Evolutionary conservation across 2,113 vertebrate species (phyloP).

Genomic region (Chaetodon auriga): DNA sequence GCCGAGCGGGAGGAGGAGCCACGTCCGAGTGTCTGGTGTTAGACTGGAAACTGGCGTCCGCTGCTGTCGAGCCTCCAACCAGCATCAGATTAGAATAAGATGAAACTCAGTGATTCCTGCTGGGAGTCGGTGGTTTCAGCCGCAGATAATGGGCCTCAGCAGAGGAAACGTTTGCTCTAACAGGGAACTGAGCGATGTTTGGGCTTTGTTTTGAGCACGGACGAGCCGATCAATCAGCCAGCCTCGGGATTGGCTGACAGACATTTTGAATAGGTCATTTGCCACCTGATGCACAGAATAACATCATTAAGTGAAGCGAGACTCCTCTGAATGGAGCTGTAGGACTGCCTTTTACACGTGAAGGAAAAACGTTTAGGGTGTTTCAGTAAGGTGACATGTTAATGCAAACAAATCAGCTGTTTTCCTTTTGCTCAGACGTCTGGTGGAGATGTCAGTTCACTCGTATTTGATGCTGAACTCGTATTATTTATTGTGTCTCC

Average conservation of each 20-base stretch:
- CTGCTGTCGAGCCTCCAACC: slow-evolving; percentile 13
- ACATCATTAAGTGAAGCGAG: background rate
- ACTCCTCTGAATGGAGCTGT: background rate
- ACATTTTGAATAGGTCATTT: slow-evolving; percentile 19
- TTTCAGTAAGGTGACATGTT: background rate
- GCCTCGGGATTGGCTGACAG: slow-evolving; percentile 1
- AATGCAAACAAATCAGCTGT: background rate
- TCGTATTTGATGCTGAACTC: background rate
- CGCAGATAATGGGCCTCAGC: slow-evolving; percentile 19
- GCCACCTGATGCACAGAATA: slow-evolving; percentile 2
- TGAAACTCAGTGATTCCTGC: background rate
- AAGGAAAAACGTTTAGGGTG: too few relatives aligned
- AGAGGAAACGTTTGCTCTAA: background rate
- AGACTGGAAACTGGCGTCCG: background rate
- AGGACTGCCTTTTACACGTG: background rate
- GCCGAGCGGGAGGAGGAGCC: slow-evolving; percentile 17
- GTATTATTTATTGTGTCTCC: background rate
- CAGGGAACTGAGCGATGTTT: background rate
- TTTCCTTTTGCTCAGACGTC: background rate
- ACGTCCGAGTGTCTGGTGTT: background rate
- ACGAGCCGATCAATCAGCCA: slow-evolving; percentile 3
- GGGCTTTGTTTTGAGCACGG: slow-evolving; percentile 2
- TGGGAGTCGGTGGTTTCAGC: background rate
- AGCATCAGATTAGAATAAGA: slow-evolving; percentile 38
- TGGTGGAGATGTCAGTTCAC: background rate